Evolutionary conservation across 1,140 invertebrate genomes (phyloP), one percentile per base, ranked within the genome.

Genomic region (Ridgeia piscesae): DNA sequence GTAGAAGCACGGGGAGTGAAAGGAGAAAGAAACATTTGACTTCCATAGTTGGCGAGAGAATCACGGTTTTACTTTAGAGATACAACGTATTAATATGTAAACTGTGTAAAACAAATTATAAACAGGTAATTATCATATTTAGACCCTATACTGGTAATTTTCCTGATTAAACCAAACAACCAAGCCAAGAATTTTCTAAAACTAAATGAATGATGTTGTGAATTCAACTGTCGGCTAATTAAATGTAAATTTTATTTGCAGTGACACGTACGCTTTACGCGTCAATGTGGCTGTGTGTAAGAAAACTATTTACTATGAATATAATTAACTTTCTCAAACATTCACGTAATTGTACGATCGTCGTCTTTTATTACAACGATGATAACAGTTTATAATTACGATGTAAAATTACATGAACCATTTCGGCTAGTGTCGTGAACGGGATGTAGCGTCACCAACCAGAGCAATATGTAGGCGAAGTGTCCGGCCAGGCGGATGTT

Each of bases 401-500:
- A 42, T 21, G 34, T 27, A 8, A 91, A 48, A 91, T 91, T 14
- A 42, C 42, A 42, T 42, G 11, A 6, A 11, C 4, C 11, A n/a
- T 11, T 42, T 42, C 42, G 4, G 42, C 42, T 42, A 42, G 42
- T 42, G 42, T 42, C 42, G 42, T 42, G 11, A 6, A 11, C 42
- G 21, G 6, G 8, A 33, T 6, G 27, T 91, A 27, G 33, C 4
- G 77, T 27, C 35, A 94, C 94, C 92, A 91, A 95, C 95, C 94
- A 95, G 77, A 95, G 91, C 21, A 95, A 89, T 31, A 94, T 94
- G 35, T 93, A 92, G 17, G 93, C 92, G 58, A 94, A 94, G 88
- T 95, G 93, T 11, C 95, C 95, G 8, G 95, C 93, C 33, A 91
- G 92, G 21, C 94, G 93, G 50, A 94, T 94, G 34, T 89, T 88